These are phyloP conservation scores for Sipha maydis DNA, from an alignment of 2,888 invertebrate genomes.

Conservation along the genomic window DNA sequence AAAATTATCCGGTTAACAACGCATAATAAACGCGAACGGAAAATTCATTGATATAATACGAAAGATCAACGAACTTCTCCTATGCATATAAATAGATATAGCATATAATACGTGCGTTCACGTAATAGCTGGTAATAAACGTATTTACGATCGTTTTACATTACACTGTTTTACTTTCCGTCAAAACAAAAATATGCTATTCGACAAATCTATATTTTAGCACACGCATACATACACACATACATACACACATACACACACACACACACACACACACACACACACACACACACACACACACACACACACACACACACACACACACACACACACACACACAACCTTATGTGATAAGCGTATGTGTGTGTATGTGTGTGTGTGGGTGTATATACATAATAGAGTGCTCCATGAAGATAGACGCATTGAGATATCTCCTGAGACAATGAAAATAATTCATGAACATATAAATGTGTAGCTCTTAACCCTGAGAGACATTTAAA, in stretches of 20 bases:
- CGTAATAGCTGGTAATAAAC: slow-evolving; percentile 34
- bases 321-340: no score
- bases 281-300: no score
- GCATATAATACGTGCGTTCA: not conserved
- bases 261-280: no score
- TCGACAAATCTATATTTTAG: slow-evolving; percentile 14
- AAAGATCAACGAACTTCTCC: slow-evolving; percentile 26
- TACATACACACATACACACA: not conserved
- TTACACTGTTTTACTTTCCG: slow-evolving; percentile 9
- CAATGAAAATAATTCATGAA: no score
- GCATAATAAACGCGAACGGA: slow-evolving; percentile 33
- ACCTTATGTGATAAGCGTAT: no score
- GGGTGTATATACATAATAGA: no score
- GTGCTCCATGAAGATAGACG: no score
- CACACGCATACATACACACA: not conserved
- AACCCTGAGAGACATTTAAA: no score
- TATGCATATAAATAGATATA: not conserved
- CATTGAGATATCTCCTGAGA: no score
- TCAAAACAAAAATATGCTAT: slow-evolving; percentile 13
- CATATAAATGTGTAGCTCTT: no score
- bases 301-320: not conserved
- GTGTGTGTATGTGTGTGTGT: no score
- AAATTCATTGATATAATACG: not conserved
- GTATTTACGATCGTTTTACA: slow-evolving; percentile 36
- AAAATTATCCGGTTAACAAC: slow-evolving; percentile 24